Base-by-base conservation (phyloP, 1,140 invertebrate species). In the Phymastichus coffea region DNA sequence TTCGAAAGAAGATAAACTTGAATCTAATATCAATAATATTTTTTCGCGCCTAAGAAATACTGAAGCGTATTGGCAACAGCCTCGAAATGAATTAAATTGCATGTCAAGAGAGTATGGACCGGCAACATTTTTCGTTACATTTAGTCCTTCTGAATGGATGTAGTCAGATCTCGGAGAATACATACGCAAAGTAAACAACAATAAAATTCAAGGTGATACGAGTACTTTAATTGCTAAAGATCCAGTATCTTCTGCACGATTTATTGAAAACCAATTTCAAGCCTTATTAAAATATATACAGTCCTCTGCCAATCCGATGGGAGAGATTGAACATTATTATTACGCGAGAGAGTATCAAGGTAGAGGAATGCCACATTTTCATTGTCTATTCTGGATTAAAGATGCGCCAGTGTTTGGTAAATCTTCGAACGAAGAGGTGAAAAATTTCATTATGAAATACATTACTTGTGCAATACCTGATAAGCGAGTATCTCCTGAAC, bases 91-190 rank as follows among this genome's bases (percentile, higher is more conserved):
- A 47, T 57, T 75, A 17, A 17, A 58, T 9, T 73, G 70, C 33
- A 75, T 73, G 70, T 60, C 57, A 15, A 52, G 61, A 12, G 40
- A 77, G 51, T 76, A 75, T 57, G 72, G 73, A 19, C 65, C 72
- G 26, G 70, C 70, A 22, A 76, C 70, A 8, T 78, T 72, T 68
- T 79, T 76, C 68, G 43, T 79, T 2, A 76, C 73, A 9, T 57
- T 77, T 4, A 76, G 74, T 65, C 71, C 73, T 17, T 65, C 59
- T 38, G 74, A 78, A 65, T 76, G 67, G 64, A 48, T 70, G 28
- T 73, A 70, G 70, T 48, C 64, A 14, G 71, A 73, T n/a, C 57
- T 66, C 77, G 57, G 53, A 55, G 43, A 70, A 37, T 70, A 73
- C 66, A 23, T 76, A 33, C 53, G 49, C 9, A 37, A 66, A 63